Percentiles rank a stretch among this genome's conserved stretches.
Evolutionary conservation across 2,797 vertebrate genomes (phyloP).

Genomic region (Thalassophryne amazonica): DNA sequence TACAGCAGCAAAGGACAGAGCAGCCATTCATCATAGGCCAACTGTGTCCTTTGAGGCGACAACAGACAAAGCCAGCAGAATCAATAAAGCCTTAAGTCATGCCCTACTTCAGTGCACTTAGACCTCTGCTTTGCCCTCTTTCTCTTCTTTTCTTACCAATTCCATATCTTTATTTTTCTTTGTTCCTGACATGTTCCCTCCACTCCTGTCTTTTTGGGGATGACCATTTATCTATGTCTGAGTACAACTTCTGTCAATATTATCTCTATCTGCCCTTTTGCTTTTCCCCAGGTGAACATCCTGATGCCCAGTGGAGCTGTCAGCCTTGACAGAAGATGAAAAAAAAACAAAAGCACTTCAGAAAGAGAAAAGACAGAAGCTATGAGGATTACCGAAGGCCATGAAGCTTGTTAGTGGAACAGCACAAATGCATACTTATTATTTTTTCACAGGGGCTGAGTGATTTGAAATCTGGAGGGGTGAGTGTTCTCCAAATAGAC

Average conservation of each 20-base stretch:
- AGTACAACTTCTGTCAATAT: constrained; percentile 66
- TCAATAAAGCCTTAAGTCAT: constrained; percentile 66
- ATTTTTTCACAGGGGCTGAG: constrained; percentile 44
- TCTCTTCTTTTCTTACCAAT: constrained; percentile 33
- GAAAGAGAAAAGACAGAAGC: constrained; percentile 49
- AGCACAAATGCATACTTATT: constrained; percentile 45
- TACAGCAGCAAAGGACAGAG: constrained; percentile 36
- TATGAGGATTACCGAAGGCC: constrained; percentile 68
- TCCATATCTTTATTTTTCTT: constrained; percentile 1
- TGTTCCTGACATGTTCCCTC: constrained; percentile 14
- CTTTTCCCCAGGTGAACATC: constrained; percentile 58
- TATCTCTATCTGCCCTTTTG: constrained; percentile 58
- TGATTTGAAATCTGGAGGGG: constrained; percentile 41
- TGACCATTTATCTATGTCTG: constrained; percentile 53
- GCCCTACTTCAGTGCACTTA: constrained; percentile 43
- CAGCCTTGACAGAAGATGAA: constrained; percentile 62
- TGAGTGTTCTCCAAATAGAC: constrained; percentile 59
- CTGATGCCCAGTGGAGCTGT: constrained; percentile 54
- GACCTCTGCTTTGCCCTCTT: constrained; percentile 26
- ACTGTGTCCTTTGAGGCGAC: constrained; percentile 56
- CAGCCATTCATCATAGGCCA: constrained; percentile 68
- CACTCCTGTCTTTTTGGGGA: constrained; percentile 31
- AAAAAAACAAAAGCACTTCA: constrained; percentile 31
- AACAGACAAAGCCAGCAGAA: constrained; percentile 65
- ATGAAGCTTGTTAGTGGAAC: constrained; percentile 66